These are phyloP conservation scores for Monodelphis domestica DNA, from an alignment of 2,797 vertebrate species.

Conservation along the genomic window DNA sequence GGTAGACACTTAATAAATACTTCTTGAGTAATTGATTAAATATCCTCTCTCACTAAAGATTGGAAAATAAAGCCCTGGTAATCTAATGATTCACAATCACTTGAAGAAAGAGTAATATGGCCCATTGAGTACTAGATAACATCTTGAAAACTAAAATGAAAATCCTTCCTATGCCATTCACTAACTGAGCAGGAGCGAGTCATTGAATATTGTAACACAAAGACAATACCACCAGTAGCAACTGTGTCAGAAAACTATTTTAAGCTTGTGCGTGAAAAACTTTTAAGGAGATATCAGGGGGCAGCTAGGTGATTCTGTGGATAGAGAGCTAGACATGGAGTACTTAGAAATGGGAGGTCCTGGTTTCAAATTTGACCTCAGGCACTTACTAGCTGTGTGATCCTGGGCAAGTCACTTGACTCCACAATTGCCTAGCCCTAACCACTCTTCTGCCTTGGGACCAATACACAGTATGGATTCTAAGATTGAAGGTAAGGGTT, in stretches of 20 bases:
- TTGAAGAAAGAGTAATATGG: neutral
- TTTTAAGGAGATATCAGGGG: no score
- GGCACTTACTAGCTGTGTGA: no score
- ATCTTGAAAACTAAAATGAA: neutral
- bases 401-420: no score
- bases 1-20: neutral
- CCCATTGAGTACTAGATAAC: neutral
- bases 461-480: no score
- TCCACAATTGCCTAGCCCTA: no score
- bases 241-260: neutral
- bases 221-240: neutral
- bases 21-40: neutral
- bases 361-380: no score
- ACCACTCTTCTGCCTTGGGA: no score
- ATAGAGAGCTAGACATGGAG: no score
- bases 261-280: neutral
- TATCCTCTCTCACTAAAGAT: neutral
- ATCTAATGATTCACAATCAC: neutral
- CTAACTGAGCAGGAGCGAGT: neutral
- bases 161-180: neutral
- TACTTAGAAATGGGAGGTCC: no score
- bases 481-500: no score
- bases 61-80: neutral
- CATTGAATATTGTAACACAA: neutral
- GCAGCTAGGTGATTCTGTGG: no score